Percentiles rank a stretch among this genome's conserved stretches.
phyloP scores from a whole-genome alignment of 2,888 invertebrate species.

The Eupithecia inturbata region DNA sequence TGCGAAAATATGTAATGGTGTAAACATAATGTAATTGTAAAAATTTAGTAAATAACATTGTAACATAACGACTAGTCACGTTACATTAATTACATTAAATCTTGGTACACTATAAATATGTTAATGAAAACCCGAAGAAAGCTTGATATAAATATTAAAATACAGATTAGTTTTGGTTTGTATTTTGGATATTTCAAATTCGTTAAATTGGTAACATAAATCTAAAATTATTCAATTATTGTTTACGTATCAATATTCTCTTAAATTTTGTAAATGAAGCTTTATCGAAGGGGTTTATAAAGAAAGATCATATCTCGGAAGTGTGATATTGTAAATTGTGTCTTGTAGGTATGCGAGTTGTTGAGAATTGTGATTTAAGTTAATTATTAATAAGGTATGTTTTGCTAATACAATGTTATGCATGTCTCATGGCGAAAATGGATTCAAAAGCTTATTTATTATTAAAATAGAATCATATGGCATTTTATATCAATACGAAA shows the following conservation, averaged over 20 bases:
- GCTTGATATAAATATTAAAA: slow-evolving; percentile 8
- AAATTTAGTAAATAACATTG: slow-evolving; percentile 44
- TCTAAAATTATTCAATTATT: background rate
- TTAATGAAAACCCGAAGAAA: slow-evolving; percentile 33
- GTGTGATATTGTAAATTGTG: slow-evolving; percentile 69
- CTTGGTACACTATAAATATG: slow-evolving; percentile 59
- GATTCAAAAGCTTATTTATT: slow-evolving; percentile 34
- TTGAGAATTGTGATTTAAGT: slow-evolving; percentile 75
- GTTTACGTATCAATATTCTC: background rate
- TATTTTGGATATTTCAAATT: background rate
- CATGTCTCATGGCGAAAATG: slow-evolving; percentile 25
- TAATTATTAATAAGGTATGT: slow-evolving; percentile 58
- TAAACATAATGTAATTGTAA: slow-evolving; percentile 35
- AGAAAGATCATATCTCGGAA: slow-evolving; percentile 56
- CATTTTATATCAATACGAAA: slow-evolving; percentile 11
- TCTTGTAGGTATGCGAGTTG: slow-evolving; percentile 57
- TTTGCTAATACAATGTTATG: slow-evolving; percentile 40
- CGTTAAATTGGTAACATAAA: background rate
- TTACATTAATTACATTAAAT: slow-evolving; percentile 45
- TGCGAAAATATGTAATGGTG: slow-evolving; percentile 49
- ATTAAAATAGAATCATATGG: background rate
- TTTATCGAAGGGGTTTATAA: slow-evolving; percentile 20
- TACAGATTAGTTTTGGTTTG: background rate
- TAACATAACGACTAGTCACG: slow-evolving; percentile 51
- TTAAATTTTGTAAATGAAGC: background rate